phyloP scores from a whole-genome alignment of 2,113 vertebrate genomes.

The Crotophaga sulcirostris region DNA sequence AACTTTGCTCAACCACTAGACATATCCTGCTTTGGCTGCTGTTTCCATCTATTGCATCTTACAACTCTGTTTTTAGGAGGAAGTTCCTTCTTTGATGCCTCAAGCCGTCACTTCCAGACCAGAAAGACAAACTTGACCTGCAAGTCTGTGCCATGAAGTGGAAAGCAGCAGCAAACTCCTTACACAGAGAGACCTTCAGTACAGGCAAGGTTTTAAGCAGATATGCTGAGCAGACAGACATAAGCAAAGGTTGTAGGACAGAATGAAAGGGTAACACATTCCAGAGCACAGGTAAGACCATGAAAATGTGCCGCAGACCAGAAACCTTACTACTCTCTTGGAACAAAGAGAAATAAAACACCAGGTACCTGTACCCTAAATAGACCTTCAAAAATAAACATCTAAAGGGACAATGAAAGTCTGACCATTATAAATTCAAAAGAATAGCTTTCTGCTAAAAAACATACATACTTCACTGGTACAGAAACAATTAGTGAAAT shows the following conservation, averaged over 20 bases:
- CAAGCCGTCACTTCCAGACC: background rate
- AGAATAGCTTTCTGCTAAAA: background rate
- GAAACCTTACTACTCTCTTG: background rate
- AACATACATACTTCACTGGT: background rate
- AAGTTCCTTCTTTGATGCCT: background rate
- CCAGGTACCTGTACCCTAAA: background rate
- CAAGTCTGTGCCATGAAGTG: rapidly evolving
- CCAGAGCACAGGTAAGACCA: background rate
- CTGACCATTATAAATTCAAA: background rate
- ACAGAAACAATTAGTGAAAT: background rate
- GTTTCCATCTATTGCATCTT: background rate
- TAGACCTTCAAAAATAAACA: background rate
- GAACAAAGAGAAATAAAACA: background rate
- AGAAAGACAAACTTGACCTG: background rate
- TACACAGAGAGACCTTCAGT: background rate
- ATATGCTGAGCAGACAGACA: background rate
- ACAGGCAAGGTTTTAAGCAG: background rate
- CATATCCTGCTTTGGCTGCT: background rate
- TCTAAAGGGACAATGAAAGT: background rate
- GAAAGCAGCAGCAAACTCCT: background rate
- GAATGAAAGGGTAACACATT: background rate
- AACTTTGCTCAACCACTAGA: background rate
- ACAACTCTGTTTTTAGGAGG: background rate
- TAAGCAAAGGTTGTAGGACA: background rate
- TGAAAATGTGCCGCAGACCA: background rate